Conservation (phyloP, 1,140 invertebrate species). For the Propsilocerus akamusi region DNA sequence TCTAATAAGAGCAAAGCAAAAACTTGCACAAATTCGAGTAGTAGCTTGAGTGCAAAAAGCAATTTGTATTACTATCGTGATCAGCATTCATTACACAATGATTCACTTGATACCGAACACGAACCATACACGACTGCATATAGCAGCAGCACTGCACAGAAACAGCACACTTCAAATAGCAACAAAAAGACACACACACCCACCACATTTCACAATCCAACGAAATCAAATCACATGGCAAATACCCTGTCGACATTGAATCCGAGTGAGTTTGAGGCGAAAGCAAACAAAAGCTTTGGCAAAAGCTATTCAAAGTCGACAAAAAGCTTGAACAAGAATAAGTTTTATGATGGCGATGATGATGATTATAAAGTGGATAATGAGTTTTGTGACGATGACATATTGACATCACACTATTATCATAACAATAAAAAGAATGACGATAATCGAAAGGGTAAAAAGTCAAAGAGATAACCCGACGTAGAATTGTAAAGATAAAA, state of each 20-base stretch:
- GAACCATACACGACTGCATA: background rate
- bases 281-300: background rate
- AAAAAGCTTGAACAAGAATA: background rate
- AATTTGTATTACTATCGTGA: slow-evolving; percentile 3
- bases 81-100: slow-evolving; percentile 3
- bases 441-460: background rate
- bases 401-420: slow-evolving; percentile 1
- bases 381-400: background rate
- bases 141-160: background rate
- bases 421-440: background rate
- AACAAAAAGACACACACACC: background rate
- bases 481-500: too few relatives aligned
- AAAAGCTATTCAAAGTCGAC: background rate
- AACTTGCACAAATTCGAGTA: background rate
- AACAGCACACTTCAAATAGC: background rate
- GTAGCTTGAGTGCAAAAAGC: slow-evolving; percentile 1
- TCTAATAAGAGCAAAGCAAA: background rate
- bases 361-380: background rate
- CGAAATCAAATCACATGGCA: background rate
- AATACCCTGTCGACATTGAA: background rate
- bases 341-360: background rate
- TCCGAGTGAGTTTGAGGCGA: background rate
- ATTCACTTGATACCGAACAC: background rate
- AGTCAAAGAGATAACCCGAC: background rate
- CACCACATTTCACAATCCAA: slow-evolving; percentile 1